Conservation (phyloP, 1,140 invertebrate species). For the Zaprionus kolodkinae region DNA sequence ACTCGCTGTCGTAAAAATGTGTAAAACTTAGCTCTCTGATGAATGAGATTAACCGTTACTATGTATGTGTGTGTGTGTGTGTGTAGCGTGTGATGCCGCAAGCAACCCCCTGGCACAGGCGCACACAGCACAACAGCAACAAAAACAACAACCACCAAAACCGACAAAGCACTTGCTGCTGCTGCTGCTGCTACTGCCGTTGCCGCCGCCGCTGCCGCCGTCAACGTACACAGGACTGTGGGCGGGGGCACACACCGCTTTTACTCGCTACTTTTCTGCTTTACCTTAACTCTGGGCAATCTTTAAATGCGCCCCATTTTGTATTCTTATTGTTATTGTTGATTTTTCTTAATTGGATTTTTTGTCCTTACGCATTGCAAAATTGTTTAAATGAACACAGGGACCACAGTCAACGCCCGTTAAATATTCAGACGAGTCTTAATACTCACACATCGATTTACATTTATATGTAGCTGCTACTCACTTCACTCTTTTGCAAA, state of each 20-base stretch:
- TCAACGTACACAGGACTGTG: not conserved
- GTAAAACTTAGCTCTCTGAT: conserved; percentile 79
- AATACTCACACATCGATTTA: conserved; percentile 37
- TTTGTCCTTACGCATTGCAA: not conserved
- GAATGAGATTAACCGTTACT: conserved; percentile 78
- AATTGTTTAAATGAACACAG: not conserved
- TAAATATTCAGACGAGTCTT: conserved; percentile 11
- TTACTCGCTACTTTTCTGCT: conserved; percentile 63
- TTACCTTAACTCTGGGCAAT: conserved; percentile 35
- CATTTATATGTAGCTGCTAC: not conserved
- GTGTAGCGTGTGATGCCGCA: conserved; percentile 40
- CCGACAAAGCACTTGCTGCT: conserved; percentile 64
- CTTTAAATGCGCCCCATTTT: conserved; percentile 48
- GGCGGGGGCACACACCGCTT: conserved; percentile 20
- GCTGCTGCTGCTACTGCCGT: conserved; percentile 27
- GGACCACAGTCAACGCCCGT: conserved; percentile 35
- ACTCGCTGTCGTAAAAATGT: conserved; percentile 78
- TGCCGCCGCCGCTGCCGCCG: conserved; percentile 21
- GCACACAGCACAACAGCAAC: conserved; percentile 41
- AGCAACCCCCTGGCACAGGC: conserved; percentile 67
- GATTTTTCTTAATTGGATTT: not conserved
- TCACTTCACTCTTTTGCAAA: not conserved
- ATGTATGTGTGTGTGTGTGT: conserved; percentile 21
- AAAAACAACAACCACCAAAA: conserved; percentile 56
- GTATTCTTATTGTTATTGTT: conserved; percentile 23